These are phyloP conservation scores for Aquatica leii DNA, from an alignment of 2,888 invertebrate genomes.

Conservation along the genomic window DNA sequence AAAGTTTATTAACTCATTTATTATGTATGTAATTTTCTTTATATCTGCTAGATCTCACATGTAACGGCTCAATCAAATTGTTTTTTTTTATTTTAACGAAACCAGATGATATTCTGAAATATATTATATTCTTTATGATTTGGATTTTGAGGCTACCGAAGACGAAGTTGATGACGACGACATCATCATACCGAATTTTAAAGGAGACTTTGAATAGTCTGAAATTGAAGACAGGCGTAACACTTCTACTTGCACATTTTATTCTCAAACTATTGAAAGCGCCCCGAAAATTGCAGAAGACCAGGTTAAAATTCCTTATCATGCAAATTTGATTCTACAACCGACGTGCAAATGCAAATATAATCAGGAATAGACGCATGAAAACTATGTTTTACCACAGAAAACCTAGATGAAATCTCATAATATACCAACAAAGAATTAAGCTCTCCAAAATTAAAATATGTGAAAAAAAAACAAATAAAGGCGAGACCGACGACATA, in stretches of 20 bases:
- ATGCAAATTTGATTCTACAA: neutral
- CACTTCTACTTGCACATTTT: too few species aligned
- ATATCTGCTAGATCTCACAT: too few species aligned
- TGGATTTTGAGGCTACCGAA: too few species aligned
- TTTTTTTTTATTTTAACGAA: neutral
- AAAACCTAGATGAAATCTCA: conserved; percentile 30
- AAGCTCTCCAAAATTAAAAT: conserved; percentile 15
- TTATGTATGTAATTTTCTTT: too few species aligned
- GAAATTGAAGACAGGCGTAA: neutral
- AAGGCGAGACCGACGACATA: too few species aligned
- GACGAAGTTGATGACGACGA: too few species aligned
- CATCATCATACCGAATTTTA: too few species aligned
- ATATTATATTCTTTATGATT: neutral
- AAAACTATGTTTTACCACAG: conserved; percentile 30
- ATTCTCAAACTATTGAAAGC: too few species aligned
- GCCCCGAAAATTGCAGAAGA: too few species aligned
- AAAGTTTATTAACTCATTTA: neutral
- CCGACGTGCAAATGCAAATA: too few species aligned
- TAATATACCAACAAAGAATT: conserved; percentile 26
- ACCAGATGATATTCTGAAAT: neutral
- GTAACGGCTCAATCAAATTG: neutral
- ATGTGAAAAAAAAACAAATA: conserved; percentile 16
- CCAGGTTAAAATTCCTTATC: neutral
- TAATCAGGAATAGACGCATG: conserved; percentile 30
- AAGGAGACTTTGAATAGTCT: neutral